Percentiles rank a stretch among this genome's conserved stretches.
Evolutionary conservation across 2,113 vertebrate genomes (phyloP).

Genomic region (Bufo gargarizans): DNA sequence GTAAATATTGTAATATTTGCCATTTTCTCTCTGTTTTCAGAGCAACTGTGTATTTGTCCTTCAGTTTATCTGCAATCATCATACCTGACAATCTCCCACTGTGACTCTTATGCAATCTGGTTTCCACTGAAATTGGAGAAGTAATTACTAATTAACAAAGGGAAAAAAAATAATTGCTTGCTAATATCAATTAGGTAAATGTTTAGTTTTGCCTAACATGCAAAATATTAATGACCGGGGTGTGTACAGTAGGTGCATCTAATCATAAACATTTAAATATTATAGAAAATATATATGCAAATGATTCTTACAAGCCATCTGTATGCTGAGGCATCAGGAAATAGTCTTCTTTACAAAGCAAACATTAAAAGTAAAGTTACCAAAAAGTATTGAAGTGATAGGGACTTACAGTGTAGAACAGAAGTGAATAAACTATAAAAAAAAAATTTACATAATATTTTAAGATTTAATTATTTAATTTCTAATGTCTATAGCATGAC

Average conservation of each 20-base stretch:
- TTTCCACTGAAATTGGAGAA: background rate
- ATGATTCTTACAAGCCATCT: background rate
- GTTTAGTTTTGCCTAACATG: conserved; percentile 8
- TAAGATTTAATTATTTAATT: background rate
- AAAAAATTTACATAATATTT: background rate
- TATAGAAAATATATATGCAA: background rate
- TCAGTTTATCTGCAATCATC: conserved; percentile 8
- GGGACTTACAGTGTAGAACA: background rate
- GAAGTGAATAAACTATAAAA: background rate
- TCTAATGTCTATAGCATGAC: background rate
- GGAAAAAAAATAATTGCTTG: background rate
- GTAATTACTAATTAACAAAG: conserved; percentile 26
- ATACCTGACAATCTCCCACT: background rate
- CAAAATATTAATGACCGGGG: conserved; percentile 30
- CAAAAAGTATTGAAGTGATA: background rate
- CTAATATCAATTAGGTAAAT: conserved; percentile 24
- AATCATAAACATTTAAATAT: conserved; percentile 18
- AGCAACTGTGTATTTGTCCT: background rate
- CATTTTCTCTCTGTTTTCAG: background rate
- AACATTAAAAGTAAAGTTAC: background rate
- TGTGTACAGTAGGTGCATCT: background rate
- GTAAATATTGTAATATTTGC: background rate
- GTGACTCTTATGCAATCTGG: background rate
- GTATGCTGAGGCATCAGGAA: background rate
- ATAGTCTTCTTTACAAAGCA: conserved; percentile 12